Percentiles rank a stretch among this genome's conserved stretches.
phyloP scores from a whole-genome alignment of 1,140 invertebrate species.

The Eciton burchellii region DNA sequence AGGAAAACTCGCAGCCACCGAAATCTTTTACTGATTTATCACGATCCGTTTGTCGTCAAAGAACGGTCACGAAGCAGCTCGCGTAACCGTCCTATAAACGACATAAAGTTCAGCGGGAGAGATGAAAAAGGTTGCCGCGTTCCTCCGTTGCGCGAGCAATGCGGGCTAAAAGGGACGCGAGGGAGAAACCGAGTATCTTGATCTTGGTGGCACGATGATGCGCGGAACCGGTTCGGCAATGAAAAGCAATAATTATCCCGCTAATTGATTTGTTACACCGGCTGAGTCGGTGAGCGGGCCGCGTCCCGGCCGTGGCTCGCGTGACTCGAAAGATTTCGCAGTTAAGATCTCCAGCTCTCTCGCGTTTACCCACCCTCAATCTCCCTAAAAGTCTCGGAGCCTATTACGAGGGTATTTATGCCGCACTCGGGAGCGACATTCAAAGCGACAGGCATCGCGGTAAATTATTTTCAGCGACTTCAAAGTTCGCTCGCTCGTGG shows the following conservation, averaged over 20 bases:
- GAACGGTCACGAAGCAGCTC: background rate
- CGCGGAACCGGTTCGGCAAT: slow-evolving; percentile 54
- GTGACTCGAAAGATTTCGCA: slow-evolving; percentile 51
- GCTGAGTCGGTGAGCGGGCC: background rate
- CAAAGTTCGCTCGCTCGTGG: slow-evolving; percentile 41
- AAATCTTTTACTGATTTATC: slow-evolving; percentile 23
- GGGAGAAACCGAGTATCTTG: slow-evolving; percentile 48
- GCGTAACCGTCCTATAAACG: background rate
- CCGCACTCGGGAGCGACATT: slow-evolving; percentile 38
- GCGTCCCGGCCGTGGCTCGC: slow-evolving; percentile 3
- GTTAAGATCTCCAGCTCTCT: slow-evolving; percentile 37
- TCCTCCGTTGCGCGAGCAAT: background rate
- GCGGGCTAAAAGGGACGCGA: slow-evolving; percentile 35
- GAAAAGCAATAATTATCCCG: slow-evolving; percentile 68
- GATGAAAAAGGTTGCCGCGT: background rate
- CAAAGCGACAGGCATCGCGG: slow-evolving; percentile 56
- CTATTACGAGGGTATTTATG: slow-evolving; percentile 67
- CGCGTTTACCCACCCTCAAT: slow-evolving; percentile 48
- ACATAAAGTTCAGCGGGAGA: slow-evolving; percentile 20
- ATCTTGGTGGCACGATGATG: slow-evolving; percentile 46
- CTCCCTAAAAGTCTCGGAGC: slow-evolving; percentile 56
- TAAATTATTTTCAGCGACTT: slow-evolving; percentile 68
- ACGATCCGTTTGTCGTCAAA: slow-evolving; percentile 24
- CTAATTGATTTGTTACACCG: slow-evolving; percentile 69
- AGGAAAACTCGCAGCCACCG: background rate